These are phyloP conservation scores for Nibea coibor DNA, from an alignment of 2,113 vertebrate genomes.

Conservation along the genomic window DNA sequence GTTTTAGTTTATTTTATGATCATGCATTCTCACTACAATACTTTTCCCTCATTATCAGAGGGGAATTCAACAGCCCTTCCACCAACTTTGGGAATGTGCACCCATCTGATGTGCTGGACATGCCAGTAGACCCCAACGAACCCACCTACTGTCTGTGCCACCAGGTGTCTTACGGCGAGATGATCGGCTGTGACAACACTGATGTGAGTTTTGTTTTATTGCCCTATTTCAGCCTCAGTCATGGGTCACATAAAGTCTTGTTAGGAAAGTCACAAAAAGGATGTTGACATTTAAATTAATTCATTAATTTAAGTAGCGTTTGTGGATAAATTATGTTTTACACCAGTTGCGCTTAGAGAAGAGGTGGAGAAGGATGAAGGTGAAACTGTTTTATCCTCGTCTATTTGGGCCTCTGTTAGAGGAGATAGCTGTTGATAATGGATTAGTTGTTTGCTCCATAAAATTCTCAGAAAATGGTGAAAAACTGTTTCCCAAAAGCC, in stretches of 20 bases:
- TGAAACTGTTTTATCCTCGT: background rate
- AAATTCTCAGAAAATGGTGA: too few relatives aligned
- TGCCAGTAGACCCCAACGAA: conserved; percentile 99
- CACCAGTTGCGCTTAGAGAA: background rate
- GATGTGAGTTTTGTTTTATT: conserved; percentile 87
- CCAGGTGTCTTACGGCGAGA: conserved; percentile 99
- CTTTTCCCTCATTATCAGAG: conserved; percentile 81
- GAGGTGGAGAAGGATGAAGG: background rate
- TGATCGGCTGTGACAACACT: conserved; percentile 99
- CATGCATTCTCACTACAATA: background rate
- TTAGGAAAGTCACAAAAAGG: background rate
- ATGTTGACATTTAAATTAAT: background rate
- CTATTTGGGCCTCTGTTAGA: background rate
- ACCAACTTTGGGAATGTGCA: conserved; percentile 92
- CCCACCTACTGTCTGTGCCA: conserved; percentile 98
- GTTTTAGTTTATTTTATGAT: background rate
- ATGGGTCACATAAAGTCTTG: background rate
- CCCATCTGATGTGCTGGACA: conserved; percentile 97
- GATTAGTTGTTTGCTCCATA: too few relatives aligned
- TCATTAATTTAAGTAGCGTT: background rate
- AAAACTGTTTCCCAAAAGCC: too few relatives aligned
- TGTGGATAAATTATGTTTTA: conserved; percentile 2
- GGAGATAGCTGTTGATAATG: background rate
- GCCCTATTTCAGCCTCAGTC: background rate
- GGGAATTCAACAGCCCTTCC: conserved; percentile 91